Base-by-base conservation (phyloP, 2,113 vertebrate species). In the Holacanthus passer region DNA sequence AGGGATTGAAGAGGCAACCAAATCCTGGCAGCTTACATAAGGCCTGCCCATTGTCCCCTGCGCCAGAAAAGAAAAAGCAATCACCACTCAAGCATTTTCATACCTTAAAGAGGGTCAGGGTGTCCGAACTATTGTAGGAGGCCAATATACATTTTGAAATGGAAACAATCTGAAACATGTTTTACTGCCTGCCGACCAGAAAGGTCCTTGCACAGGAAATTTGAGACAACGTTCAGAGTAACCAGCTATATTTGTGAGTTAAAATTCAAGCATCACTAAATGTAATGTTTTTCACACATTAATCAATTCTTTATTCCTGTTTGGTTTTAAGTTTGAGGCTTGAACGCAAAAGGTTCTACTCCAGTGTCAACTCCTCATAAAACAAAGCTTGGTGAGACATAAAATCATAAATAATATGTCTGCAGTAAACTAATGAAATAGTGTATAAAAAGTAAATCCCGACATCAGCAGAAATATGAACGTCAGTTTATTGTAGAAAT, bases 1-100 rank as follows among this genome's bases (percentile, higher is more conserved):
- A 78, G 48, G 84, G 88, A 91, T 88, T 75, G 62, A 82, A 62
- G 66, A 56, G 73, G 60, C 56, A 53, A 60, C 39, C 3, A 27
- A 89, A 65, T 45, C n/a, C 53, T 48, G 45, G 19, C 70, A 67
- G 60, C 24, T 86, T 55, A 81, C 22, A 55, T 53, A 86, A 88
- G 14, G 74, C 59, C 68, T 17, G 79, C 27, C 35, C 45, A 88
- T 86, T 86, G 78, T 86, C 56, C 73, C 58, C 62, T 22, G 27
- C n/a, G 56, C 81, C 68, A 83, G 35, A 86, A 85, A 68, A 60
- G 72, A 77, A 77, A 77, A 67, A 24, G 35, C 66, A 55, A 77
- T 85, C 83, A 81, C 45, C 73, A 3, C 43, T 73, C 39, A 68
- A 77, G 39, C 58, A 59, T 87, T 67, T 87, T 50, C 58, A 64